A percentile compares a stretch with the other conserved stretches of the same genome.
Conservation (phyloP, 2,888 invertebrate species). For the Lacanobia wlatinum region DNA sequence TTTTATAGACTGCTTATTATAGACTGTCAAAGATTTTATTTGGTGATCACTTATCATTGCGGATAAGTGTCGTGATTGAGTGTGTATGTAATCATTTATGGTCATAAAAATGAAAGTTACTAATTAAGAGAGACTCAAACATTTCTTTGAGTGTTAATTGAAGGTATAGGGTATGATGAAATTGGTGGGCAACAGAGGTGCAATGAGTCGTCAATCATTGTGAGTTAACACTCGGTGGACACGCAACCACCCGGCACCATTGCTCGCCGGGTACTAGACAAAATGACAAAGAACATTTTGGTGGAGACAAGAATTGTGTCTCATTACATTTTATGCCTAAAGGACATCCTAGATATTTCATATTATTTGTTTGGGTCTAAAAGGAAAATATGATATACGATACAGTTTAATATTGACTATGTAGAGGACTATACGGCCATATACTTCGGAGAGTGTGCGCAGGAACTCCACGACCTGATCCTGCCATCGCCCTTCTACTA, state of each 20-base stretch:
- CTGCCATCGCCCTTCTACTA: too few species aligned
- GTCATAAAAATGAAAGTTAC: conserved; percentile 64
- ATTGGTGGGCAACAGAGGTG: conserved; percentile 72
- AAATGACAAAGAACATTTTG: conserved; percentile 56
- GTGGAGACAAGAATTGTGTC: conserved; percentile 24
- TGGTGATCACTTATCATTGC: conserved; percentile 49
- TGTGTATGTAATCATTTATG: conserved; percentile 66
- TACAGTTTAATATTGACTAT: not conserved
- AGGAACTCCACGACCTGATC: too few species aligned
- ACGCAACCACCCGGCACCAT: conserved; percentile 65
- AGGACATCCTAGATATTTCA: not conserved
- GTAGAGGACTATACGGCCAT: too few species aligned
- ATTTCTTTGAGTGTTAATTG: conserved; percentile 80
- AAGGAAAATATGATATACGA: not conserved
- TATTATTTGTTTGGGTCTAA: not conserved
- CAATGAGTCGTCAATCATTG: conserved; percentile 79
- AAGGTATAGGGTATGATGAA: conserved; percentile 74
- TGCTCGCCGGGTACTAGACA: conserved; percentile 42
- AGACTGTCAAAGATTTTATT: conserved; percentile 61
- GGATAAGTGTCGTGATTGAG: conserved; percentile 61
- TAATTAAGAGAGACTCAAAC: conserved; percentile 73
- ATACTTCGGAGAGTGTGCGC: too few species aligned
- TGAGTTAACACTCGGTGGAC: conserved; percentile 73
- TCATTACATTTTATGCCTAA: not conserved
- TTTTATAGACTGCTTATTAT: conserved; percentile 64